A percentile compares a stretch with the other conserved stretches of the same genome.
Conservation (phyloP, 2,888 invertebrate genomes). For the Tryphoninae sp. region DNA sequence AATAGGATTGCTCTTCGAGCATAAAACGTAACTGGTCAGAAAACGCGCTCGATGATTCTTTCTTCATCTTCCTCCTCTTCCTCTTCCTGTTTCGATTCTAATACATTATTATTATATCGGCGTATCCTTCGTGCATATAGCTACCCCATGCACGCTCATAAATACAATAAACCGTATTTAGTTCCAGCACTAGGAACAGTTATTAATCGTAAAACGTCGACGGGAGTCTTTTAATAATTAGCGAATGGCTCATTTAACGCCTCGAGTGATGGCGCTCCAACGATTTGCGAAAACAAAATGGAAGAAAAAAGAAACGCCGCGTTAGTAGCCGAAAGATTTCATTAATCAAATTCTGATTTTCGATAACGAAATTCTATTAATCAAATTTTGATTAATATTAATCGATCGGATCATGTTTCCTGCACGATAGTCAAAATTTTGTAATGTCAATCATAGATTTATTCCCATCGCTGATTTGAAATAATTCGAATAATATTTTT, state of each 20-base stretch:
- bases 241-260: conserved; percentile 37
- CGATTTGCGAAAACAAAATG: not conserved
- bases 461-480: too few relatives aligned
- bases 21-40: conserved; percentile 50
- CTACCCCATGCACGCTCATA: not conserved
- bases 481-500: too few relatives aligned
- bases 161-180: conserved; percentile 35
- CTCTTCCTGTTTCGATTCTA: conserved; percentile 43
- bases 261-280: not conserved
- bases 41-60: conserved; percentile 13
- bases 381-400: too few relatives aligned
- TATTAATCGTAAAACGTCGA: conserved; percentile 33
- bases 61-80: conserved; percentile 15
- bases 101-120: conserved; percentile 54
- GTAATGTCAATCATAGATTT: too few relatives aligned
- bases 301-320: not conserved
- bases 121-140: conserved; percentile 43
- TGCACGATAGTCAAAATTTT: too few relatives aligned
- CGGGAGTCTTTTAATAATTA: conserved; percentile 2
- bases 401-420: too few relatives aligned
- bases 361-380: too few relatives aligned
- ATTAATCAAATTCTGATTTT: too few relatives aligned
- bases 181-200: conserved; percentile 50
- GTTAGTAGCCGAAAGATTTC: too few relatives aligned
- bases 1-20: conserved; percentile 16